Conservation (phyloP, 2,797 vertebrate genomes). For the Notolabrus celidotus region DNA sequence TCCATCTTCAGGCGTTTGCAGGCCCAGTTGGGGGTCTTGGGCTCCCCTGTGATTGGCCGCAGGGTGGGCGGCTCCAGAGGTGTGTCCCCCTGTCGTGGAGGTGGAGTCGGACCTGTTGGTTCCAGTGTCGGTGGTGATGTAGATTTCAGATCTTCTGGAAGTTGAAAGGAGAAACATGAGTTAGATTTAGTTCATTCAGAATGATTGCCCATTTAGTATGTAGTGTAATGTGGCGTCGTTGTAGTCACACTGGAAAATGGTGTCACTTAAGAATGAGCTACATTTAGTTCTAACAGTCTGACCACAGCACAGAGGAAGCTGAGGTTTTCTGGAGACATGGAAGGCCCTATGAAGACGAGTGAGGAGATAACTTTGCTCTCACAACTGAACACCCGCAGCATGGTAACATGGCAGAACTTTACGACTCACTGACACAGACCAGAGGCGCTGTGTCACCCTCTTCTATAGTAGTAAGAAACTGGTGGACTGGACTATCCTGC, state of each 20-base stretch:
- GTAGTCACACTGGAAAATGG: constrained; percentile 77
- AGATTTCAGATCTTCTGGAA: constrained; percentile 92
- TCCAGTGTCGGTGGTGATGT: constrained; percentile 94
- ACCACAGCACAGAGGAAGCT: constrained; percentile 53
- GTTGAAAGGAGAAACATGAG: constrained; percentile 48
- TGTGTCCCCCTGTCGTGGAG: constrained; percentile 89
- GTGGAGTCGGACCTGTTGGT: constrained; percentile 91
- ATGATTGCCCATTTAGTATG: constrained; percentile 70
- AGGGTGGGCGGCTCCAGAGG: constrained; percentile 94
- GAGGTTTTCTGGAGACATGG: constrained; percentile 52
- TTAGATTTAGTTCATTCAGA: constrained; percentile 14
- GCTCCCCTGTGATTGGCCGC: constrained; percentile 91
- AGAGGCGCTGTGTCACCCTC: constrained; percentile 45
- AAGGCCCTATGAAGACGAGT: constrained; percentile 61
- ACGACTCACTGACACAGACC: constrained; percentile 53
- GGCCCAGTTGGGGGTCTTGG: constrained; percentile 79
- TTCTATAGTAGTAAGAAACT: constrained; percentile 30
- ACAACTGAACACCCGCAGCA: constrained; percentile 71
- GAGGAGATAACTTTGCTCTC: constrained; percentile 60
- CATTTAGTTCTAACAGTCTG: constrained; percentile 38
- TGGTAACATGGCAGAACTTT: constrained; percentile 54
- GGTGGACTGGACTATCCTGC: constrained; percentile 50
- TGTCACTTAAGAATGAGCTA: constrained; percentile 62
- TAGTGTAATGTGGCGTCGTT: constrained; percentile 76
- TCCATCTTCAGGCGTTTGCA: constrained; percentile 88